These are phyloP conservation scores for Odontomachus brunneus DNA, from an alignment of 1,140 invertebrate genomes.

Conservation along the genomic window DNA sequence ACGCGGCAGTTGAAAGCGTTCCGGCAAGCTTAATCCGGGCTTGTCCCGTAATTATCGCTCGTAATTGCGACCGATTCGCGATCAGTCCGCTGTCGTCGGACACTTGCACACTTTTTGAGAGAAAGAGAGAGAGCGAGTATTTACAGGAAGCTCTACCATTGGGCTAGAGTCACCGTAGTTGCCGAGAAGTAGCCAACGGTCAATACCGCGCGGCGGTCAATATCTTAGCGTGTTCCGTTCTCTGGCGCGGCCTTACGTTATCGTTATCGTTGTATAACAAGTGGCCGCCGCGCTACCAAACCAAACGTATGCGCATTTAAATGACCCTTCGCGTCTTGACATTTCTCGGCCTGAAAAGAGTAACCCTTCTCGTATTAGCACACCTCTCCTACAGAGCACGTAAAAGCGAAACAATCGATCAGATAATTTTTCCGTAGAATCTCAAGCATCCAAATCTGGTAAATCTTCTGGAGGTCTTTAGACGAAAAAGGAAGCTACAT, in stretches of 20 bases:
- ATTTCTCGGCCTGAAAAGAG: conserved; percentile 77
- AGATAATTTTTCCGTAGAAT: conserved; percentile 89
- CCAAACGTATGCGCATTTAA: conserved; percentile 71
- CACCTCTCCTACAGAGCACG: too few relatives aligned
- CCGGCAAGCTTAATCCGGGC: too few relatives aligned
- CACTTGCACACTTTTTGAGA: too few relatives aligned
- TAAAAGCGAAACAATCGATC: not conserved
- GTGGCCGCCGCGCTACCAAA: conserved; percentile 28
- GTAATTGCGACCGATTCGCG: too few relatives aligned
- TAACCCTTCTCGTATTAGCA: conserved; percentile 11
- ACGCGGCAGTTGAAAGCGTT: too few relatives aligned
- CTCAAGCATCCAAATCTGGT: conserved; percentile 99
- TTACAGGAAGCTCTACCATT: too few relatives aligned
- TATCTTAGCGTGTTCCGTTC: conserved; percentile 82
- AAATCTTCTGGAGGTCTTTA: conserved; percentile 98
- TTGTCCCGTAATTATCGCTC: too few relatives aligned
- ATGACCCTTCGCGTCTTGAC: conserved; percentile 71
- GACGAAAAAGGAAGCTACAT: conserved; percentile 97
- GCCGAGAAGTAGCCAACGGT: conserved; percentile 79
- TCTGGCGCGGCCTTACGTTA: conserved; percentile 74
- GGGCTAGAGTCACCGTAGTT: not conserved
- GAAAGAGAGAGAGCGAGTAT: too few relatives aligned
- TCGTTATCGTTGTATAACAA: conserved; percentile 64
- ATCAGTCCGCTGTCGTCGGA: too few relatives aligned
- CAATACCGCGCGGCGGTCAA: conserved; percentile 82